Evolutionary conservation across 2,888 invertebrate species (phyloP).

Genomic region (Argyra leucocephala): DNA sequence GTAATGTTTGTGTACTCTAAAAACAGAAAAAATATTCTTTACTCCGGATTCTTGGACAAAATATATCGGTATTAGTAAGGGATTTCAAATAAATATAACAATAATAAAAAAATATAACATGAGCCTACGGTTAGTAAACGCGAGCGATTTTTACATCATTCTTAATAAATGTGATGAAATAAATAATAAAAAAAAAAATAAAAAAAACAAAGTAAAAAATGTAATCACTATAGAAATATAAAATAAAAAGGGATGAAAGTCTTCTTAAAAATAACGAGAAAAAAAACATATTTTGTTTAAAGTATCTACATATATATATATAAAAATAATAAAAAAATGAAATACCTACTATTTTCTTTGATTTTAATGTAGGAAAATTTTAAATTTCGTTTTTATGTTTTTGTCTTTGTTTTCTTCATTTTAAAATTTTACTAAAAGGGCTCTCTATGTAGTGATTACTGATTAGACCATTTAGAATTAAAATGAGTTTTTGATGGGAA

Average conservation of each 20-base stretch:
- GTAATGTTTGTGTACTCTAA: neutral
- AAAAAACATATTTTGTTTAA: neutral
- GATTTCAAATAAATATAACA: neutral
- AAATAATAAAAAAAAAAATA: neutral
- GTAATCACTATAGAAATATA: neutral
- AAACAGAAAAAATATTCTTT: neutral
- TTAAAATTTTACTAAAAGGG: neutral
- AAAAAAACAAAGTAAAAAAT: neutral
- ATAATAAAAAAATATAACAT: neutral
- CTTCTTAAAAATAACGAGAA: neutral
- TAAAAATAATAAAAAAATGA: neutral
- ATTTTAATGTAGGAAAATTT: neutral
- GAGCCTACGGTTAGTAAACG: neutral
- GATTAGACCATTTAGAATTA: too few species aligned
- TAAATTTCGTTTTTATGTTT: neutral
- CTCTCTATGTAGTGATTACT: too few species aligned
- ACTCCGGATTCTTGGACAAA: neutral
- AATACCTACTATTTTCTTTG: neutral
- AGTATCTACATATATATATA: neutral
- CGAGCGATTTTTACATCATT: neutral
- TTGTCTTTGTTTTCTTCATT: neutral
- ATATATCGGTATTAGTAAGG: neutral
- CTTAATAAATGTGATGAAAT: neutral
- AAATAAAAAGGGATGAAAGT: neutral
- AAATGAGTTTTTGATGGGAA: too few species aligned